Evolutionary conservation across 2,113 vertebrate species (phyloP), one percentile per base, ranked within the genome.

Genomic region (Phylloscopus trochilus): DNA sequence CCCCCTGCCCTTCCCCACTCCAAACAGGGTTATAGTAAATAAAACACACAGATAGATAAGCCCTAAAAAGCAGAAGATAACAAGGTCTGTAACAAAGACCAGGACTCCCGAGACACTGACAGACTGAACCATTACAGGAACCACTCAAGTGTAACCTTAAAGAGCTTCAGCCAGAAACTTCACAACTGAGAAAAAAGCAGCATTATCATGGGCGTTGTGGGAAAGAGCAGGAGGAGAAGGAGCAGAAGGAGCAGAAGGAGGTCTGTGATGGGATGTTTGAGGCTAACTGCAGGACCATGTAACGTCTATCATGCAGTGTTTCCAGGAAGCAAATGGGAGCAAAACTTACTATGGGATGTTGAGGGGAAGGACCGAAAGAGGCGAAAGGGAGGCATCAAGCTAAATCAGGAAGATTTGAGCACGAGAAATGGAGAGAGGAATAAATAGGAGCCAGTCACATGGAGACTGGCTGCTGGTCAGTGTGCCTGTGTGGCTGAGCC

Each of bases 1-100:
- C 2, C 4, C 5, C 10, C 1, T 2, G 5, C 10, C 43, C 27
- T 53, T 72, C 62, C 3, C 9, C 24, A 11, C 6, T 37, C 33
- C 9, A 14, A 80, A 19, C 2, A 46, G 47, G 27, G n/a, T 44
- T 81, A 21, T 4, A 69, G 27, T 31, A 77, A 79, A 64, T 64
- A 37, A 86, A 92, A 33, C 10, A 53, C 21, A 69, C 3, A 82
- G 24, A 63, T 30, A 31, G 4, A 5, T 6, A 75, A 88, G 33
- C 39, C n/a, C 49, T 64, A 47, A 79, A 75, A 72, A 66, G 26
- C 41, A 46, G 59, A 83, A 53, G 55, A 20, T 74, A 77, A 69
- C 31, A 41, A 14, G 7, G 35, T 30, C 21, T 70, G 23, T 70
- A 67, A 67, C 11, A 21, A 59, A 77, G 68, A 66, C 11, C 6